Base-by-base conservation (phyloP, 2,888 invertebrate genomes). In the Microdon myrmicae region DNA sequence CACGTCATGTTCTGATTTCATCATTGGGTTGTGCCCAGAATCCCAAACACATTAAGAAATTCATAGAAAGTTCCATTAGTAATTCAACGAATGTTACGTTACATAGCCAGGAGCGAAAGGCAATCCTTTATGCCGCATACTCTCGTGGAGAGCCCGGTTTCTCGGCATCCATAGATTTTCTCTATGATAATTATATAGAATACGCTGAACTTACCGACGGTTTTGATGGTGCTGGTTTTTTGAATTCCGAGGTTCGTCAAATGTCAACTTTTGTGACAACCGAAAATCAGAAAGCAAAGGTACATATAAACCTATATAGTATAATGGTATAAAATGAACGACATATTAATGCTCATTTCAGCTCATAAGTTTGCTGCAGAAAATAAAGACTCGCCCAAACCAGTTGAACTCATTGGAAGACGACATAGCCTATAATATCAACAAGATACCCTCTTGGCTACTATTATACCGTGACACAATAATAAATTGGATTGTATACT, bases 1-100 rank as follows among this genome's bases (percentile, higher is more conserved):
- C 86, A 68, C 82, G 84, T 82, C 86, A 1, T 73, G 90, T 16
- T 85, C n/a, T n/a, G n/a, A n/a, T n/a, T n/a, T n/a, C n/a, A n/a
- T n/a, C n/a, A n/a, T n/a, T n/a, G n/a, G n/a, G 86, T 3, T 89
- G 89, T 69, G 82, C 85, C 4, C 75, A 80, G 2, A 81, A 86
- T 53, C 71, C 73, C 0, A 82, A 83, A 60, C 76, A 82, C 3
- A 80, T 87, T 9, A 64, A 71, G 31, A 79, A 79, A 82, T 86
- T 74, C 73, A 74, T 72, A 26, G 19, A 32, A 8, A 34, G 37
- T 12, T 41, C 56, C 10, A 37, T 68, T n/a, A 16, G 19, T n/a
- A 22, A 5, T 6, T 2, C 2, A 10, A 13, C 5, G 6, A 10
- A 25, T 22, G 13, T 34, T 13, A 14, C 10, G 16, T 22, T 48